Evolutionary conservation across 2,113 vertebrate species (phyloP), one percentile per base, ranked within the genome.

Genomic region (Poecile atricapillus): DNA sequence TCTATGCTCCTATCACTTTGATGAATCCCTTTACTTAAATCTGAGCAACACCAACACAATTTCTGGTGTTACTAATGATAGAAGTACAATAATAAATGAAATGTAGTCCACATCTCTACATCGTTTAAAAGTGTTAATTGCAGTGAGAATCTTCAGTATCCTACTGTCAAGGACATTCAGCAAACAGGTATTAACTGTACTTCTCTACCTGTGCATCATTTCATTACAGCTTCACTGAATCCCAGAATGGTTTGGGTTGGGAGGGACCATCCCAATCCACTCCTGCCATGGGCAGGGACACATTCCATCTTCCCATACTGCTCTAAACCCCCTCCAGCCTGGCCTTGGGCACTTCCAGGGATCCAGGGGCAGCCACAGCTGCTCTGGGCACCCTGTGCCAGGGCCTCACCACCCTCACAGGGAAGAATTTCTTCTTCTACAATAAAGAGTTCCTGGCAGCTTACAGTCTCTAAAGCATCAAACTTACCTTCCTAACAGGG

Each of bases 401-500:
- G 46, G 62, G 70, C 39, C 62, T 62, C 0, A 0, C 9, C 62
- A 62, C 30, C 30, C 63, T 76, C 30, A 4, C 14, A 76, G 53
- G 4, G 21, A 55, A 47, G 2, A 55, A 43, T 69, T 68, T 41
- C 46, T 59, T 22, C 24, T 49, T 41, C n/a, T 27, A 69, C 14
- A 62, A 24, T 15, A 47, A 81, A 74, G 25, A 69, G n/a, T 23
- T 76, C 96, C 95, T 98, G 98, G 47, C 62, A 90, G 33, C 79
- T 97, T 98, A 98, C 93, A 78, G 70, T 89, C 50, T 97, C 94
- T 27, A 98, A 87, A 65, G 93, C 97, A 15, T 98, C 98, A 19
- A 94, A 97, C 27, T 95, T 97, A 39, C 98, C 97, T 89, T 98
- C 98, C 97, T 98, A 98, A 83, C 98, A 99, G 41, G 98, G 98